These are phyloP conservation scores for Pinctada fucata DNA, from an alignment of 2,888 invertebrate genomes.

Conservation along the genomic window DNA sequence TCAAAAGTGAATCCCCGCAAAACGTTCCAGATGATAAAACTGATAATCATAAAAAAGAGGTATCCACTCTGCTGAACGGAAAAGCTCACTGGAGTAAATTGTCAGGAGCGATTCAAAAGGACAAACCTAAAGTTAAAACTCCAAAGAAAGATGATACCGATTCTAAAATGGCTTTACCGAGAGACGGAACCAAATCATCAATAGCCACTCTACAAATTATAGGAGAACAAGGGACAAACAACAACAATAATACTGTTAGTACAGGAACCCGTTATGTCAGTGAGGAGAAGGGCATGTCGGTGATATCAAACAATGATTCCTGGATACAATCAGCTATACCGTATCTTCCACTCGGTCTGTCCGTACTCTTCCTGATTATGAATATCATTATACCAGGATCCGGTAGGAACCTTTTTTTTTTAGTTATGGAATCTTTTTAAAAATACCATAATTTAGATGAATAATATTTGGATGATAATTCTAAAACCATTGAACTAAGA, in stretches of 20 bases:
- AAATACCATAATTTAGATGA: too few species aligned
- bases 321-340: conserved; percentile 95
- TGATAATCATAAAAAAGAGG: too few species aligned
- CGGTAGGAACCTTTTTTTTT: conserved; percentile 80
- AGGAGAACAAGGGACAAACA: neutral
- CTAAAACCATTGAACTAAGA: too few species aligned
- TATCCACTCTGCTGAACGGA: neutral
- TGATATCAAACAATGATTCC: conserved; percentile 79
- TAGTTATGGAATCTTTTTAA: too few species aligned
- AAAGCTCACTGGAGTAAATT: neutral
- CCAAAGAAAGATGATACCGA: neutral
- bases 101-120: neutral
- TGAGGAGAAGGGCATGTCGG: conserved; percentile 49
- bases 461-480: too few species aligned
- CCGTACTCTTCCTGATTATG: conserved; percentile 91
- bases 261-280: conserved; percentile 4
- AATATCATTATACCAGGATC: conserved; percentile 88
- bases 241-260: too few species aligned
- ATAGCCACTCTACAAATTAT: neutral
- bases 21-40: too few species aligned
- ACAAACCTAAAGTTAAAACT: neutral
- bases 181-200: neutral
- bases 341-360: conserved; percentile 89
- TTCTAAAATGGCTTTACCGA: neutral
- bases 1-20: too few species aligned